Percentiles rank a stretch among this genome's conserved stretches.
Conservation (phyloP, 2,797 vertebrate genomes). For the Oryzias sinensis region DNA sequence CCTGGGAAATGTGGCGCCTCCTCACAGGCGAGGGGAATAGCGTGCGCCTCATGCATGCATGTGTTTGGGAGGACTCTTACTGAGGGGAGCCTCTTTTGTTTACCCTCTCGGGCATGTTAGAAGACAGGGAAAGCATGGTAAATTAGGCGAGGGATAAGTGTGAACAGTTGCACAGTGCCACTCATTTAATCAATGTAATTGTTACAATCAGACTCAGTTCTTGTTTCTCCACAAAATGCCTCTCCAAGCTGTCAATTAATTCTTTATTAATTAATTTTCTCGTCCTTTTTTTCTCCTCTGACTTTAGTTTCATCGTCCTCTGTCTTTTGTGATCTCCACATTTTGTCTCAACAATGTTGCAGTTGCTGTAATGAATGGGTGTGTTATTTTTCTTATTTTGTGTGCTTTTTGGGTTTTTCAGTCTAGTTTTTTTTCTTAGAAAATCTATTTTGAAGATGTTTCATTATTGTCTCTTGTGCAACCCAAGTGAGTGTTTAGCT, state of each 20-base stretch:
- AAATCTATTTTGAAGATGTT: too few relatives aligned
- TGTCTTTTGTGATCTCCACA: too few relatives aligned
- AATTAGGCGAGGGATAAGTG: conserved; percentile 47
- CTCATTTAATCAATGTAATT: conserved; percentile 60
- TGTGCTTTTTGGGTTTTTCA: too few relatives aligned
- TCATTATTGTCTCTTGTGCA: too few relatives aligned
- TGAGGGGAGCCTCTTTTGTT: conserved; percentile 44
- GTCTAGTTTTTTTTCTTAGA: too few relatives aligned
- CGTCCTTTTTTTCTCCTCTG: not conserved
- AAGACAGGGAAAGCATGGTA: conserved; percentile 34
- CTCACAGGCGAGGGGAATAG: conserved; percentile 15
- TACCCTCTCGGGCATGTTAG: conserved; percentile 51
- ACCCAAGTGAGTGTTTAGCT: too few relatives aligned
- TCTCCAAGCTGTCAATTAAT: conserved; percentile 8
- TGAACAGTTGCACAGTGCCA: conserved; percentile 31
- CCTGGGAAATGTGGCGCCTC: conserved; percentile 35
- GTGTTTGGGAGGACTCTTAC: not conserved
- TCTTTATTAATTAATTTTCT: conserved; percentile 1
- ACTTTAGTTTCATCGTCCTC: too few relatives aligned
- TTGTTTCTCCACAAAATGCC: not conserved
- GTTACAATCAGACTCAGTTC: conserved; percentile 42
- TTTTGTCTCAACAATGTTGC: too few relatives aligned
- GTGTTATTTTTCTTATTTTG: too few relatives aligned
- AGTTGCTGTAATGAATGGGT: too few relatives aligned
- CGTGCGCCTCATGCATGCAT: not conserved